These are phyloP conservation scores for Empis livida DNA, from an alignment of 2,888 invertebrate genomes.

Conservation along the genomic window DNA sequence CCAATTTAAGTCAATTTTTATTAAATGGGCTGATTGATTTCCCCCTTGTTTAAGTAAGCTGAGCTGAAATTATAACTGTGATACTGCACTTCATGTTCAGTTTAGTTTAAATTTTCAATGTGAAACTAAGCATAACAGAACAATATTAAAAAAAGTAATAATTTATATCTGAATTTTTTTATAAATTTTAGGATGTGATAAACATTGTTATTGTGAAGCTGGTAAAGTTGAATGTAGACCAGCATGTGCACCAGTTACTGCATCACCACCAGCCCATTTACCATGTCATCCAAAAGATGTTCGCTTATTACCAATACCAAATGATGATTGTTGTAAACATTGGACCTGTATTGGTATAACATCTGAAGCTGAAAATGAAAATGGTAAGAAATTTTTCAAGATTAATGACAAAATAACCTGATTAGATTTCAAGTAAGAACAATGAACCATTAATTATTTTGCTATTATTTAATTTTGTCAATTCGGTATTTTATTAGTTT, in stretches of 20 bases:
- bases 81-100: no score
- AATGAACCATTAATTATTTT: no score
- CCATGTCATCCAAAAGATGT: conserved; percentile 58
- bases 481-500: no score
- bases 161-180: not conserved
- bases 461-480: no score
- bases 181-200: conserved; percentile 52
- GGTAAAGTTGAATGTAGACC: conserved; percentile 76
- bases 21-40: no score
- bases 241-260: conserved; percentile 63
- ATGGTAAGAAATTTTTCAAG: conserved; percentile 13
- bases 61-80: no score
- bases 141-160: no score
- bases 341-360: conserved; percentile 56
- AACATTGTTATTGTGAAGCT: conserved; percentile 76
- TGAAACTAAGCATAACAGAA: no score
- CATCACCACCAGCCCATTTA: conserved; percentile 59
- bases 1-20: no score
- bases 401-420: no score
- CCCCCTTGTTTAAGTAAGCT: no score
- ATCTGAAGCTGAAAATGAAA: conserved; percentile 24
- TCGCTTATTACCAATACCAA: conserved; percentile 48
- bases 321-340: conserved; percentile 73
- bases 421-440: not conserved
- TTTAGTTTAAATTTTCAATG: no score